These are phyloP conservation scores for Cepaea hortensis DNA, from an alignment of 2,888 invertebrate genomes.

Conservation along the genomic window DNA sequence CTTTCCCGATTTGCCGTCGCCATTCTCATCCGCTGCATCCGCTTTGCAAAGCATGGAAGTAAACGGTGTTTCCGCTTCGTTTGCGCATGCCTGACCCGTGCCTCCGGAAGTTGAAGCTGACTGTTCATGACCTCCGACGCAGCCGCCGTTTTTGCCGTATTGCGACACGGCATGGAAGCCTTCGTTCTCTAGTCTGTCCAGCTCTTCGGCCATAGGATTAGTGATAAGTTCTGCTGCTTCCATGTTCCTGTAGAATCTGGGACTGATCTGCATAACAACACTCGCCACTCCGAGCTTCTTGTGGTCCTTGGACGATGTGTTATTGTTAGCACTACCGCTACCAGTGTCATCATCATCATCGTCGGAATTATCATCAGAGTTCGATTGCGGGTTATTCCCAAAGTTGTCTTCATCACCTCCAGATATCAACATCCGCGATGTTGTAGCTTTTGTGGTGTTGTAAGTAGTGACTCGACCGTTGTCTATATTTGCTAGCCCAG, in stretches of 20 bases:
- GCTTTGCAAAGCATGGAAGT: constrained; percentile 46
- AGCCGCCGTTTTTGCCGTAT: constrained; percentile 39
- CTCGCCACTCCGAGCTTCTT: constrained; percentile 27
- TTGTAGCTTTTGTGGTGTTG: constrained; percentile 62
- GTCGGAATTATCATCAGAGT: constrained; percentile 66
- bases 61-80: constrained; percentile 63
- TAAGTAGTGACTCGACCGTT: constrained; percentile 68
- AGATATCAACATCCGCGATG: constrained; percentile 30
- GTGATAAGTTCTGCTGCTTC: constrained; percentile 90
- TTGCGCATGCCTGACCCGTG: constrained; percentile 38
- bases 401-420: constrained; percentile 13
- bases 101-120: constrained; percentile 46
- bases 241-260: constrained; percentile 79
- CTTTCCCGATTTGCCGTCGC: constrained; percentile 4
- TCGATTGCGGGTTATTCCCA: constrained; percentile 63
- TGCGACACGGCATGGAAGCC: constrained; percentile 22
- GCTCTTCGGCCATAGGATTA: constrained; percentile 84
- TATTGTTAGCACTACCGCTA: constrained; percentile 35
- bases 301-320: constrained; percentile 12
- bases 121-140: constrained; percentile 3
- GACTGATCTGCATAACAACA: constrained; percentile 31
- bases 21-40: background rate
- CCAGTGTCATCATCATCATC: constrained; percentile 72
- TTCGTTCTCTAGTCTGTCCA: constrained; percentile 54
- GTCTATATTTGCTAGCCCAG: constrained; percentile 67